Percentiles rank a stretch among this genome's conserved stretches.
phyloP scores from a whole-genome alignment of 2,797 vertebrate genomes.

The Huso huso region DNA sequence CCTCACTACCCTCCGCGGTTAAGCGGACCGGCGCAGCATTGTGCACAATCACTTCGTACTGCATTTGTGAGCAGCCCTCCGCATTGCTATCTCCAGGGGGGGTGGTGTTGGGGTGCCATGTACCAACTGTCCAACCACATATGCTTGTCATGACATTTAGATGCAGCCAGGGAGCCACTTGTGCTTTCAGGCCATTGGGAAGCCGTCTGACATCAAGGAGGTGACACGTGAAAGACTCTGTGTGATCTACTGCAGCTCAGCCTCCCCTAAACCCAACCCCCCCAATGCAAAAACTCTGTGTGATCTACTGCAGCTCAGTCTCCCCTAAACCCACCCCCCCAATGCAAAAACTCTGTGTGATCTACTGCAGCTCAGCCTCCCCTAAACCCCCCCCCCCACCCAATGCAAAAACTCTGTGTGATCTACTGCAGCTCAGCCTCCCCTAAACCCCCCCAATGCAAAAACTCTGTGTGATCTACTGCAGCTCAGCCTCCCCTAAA shows the following conservation, averaged over 20 bases:
- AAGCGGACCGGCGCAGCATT: neutral
- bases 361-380: constrained; percentile 27
- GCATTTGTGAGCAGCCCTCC: constrained; percentile 14
- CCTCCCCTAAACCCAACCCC: neutral
- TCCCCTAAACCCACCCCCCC: neutral
- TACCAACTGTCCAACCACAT: constrained; percentile 29
- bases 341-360: constrained; percentile 24
- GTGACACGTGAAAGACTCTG: constrained; percentile 7
- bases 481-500: constrained; percentile 19
- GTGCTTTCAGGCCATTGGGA: constrained; percentile 27
- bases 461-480: constrained; percentile 32
- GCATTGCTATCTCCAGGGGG: constrained; percentile 23
- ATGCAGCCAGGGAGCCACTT: constrained; percentile 25
- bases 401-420: constrained; percentile 21
- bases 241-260: neutral
- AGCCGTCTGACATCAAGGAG: neutral
- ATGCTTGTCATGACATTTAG: constrained; percentile 36
- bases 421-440: constrained; percentile 30
- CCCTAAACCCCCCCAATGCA: neutral
- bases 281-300: no score
- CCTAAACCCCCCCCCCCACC: constrained; percentile 2
- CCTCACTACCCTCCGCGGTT: neutral
- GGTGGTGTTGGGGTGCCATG: constrained; percentile 26
- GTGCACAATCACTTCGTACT: constrained; percentile 17
- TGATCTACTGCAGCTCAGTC: neutral